Base-by-base conservation (phyloP, 2,113 vertebrate genomes). In the Holacanthus passer region DNA sequence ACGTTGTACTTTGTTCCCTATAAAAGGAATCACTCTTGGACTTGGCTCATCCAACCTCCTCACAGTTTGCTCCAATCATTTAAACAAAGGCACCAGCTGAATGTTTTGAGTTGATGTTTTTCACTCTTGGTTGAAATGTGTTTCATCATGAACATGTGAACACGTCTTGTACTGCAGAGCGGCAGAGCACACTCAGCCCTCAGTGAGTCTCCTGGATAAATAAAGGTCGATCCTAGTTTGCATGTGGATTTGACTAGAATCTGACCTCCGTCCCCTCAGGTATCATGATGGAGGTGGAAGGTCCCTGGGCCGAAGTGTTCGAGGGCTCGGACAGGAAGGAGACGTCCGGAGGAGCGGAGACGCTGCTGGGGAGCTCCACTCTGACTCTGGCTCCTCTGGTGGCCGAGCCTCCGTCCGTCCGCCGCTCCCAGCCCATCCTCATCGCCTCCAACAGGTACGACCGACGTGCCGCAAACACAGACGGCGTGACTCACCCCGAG, bases 221-320 rank as follows among this genome's bases (percentile, higher is more conserved):
- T n/a, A n/a, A n/a, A n/a, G n/a, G n/a, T n/a, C n/a, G n/a, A n/a
- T n/a, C n/a, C n/a, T n/a, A n/a, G n/a, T n/a, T 76, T 81, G 64
- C 74, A 75, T 50, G 37, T 59, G 31, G 29, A 35, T 67, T 56
- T 59, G n/a, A n/a, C n/a, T n/a, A n/a, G n/a, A n/a, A n/a, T n/a
- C n/a, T n/a, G n/a, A n/a, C 16, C 53, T 55, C 31, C 43, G 1
- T 22, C 45, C 39, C 53, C 2, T 29, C 66, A 89, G 89, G 47
- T 85, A 56, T 72, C 83, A 78, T 87, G 82, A 96, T 95, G 94
- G 94, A 95, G 87, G 92, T 93, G 72, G 89, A 82, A n/a, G 91
- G 87, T 16, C 53, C 86, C 29, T 94, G 93, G 90, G 59, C 66
- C 2, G 94, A 95, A 77, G 89, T 90, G 5, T 94, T 94, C 20